These are phyloP conservation scores for Charina bottae DNA, from an alignment of 2,113 vertebrate species.

Conservation along the genomic window DNA sequence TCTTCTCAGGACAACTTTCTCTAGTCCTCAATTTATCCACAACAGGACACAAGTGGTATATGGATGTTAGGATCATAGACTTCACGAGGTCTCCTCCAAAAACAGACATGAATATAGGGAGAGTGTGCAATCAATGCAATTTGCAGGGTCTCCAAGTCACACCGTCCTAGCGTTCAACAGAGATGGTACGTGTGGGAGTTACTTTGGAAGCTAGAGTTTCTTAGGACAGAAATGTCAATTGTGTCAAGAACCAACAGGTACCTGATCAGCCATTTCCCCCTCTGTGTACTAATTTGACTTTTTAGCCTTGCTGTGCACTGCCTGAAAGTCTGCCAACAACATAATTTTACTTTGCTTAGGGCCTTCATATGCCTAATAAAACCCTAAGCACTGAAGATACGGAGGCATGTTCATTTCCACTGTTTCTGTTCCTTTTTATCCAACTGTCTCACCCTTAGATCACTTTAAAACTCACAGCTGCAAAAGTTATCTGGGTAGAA, in stretches of 20 bases:
- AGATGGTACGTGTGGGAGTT: neutral
- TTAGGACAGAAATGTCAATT: neutral
- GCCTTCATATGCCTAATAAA: too few species aligned
- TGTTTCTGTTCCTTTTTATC: neutral
- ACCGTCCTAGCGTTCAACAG: too few species aligned
- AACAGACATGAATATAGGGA: neutral
- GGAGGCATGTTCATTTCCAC: neutral
- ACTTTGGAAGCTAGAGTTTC: neutral
- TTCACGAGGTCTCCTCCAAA: neutral
- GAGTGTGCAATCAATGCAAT: neutral
- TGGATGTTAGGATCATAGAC: neutral
- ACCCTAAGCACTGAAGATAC: neutral
- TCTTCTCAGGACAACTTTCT: neutral
- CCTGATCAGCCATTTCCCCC: neutral
- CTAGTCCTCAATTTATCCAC: neutral
- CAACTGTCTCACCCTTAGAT: neutral
- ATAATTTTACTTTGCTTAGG: neutral
- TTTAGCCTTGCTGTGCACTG: neutral
- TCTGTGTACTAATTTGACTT: neutral
- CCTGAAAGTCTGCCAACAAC: neutral
- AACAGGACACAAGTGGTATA: neutral
- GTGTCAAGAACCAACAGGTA: neutral
- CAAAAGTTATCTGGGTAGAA: neutral
- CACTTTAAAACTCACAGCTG: neutral
- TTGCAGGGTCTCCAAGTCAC: too few species aligned